A percentile compares a stretch with the other conserved stretches of the same genome.
These are phyloP conservation scores for Etheostoma cragini DNA, from an alignment of 2,113 vertebrate species.

Conservation along the genomic window DNA sequence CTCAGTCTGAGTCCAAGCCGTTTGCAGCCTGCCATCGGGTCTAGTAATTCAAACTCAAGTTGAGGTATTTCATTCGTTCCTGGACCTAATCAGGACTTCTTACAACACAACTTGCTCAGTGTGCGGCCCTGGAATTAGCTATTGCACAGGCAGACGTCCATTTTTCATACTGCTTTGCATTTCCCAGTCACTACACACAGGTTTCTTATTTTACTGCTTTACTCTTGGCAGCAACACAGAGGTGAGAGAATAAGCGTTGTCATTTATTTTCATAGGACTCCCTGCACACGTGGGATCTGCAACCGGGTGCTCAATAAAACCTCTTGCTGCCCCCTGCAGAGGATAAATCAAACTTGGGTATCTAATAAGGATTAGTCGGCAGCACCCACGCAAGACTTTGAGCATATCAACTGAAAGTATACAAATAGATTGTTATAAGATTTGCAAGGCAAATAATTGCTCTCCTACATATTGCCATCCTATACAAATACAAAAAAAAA, in stretches of 20 bases:
- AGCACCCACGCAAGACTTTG: background rate
- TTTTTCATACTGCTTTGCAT: background rate
- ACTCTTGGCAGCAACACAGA: background rate
- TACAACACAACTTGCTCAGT: constrained; percentile 31
- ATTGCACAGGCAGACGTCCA: constrained; percentile 38
- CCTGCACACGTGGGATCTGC: background rate
- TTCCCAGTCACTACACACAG: too few species aligned
- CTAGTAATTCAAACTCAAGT: constrained; percentile 26
- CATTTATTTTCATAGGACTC: background rate
- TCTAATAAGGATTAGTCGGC: background rate
- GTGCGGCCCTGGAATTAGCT: constrained; percentile 15
- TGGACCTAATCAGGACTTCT: constrained; percentile 52
- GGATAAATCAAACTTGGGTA: background rate
- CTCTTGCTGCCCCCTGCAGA: background rate
- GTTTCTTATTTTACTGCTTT: background rate
- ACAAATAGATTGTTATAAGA: background rate
- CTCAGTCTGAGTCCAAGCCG: background rate
- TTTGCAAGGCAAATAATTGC: background rate
- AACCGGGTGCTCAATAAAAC: background rate
- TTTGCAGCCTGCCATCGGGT: constrained; percentile 22
- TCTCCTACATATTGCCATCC: background rate
- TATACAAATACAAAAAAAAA: background rate
- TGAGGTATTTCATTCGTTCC: constrained; percentile 41
- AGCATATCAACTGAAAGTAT: background rate
- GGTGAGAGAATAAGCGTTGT: background rate